A percentile compares a stretch with the other conserved stretches of the same genome.
Conservation (phyloP, 37 sponge, comb jelly and placozoan species). For the Beroe forskalii region DNA sequence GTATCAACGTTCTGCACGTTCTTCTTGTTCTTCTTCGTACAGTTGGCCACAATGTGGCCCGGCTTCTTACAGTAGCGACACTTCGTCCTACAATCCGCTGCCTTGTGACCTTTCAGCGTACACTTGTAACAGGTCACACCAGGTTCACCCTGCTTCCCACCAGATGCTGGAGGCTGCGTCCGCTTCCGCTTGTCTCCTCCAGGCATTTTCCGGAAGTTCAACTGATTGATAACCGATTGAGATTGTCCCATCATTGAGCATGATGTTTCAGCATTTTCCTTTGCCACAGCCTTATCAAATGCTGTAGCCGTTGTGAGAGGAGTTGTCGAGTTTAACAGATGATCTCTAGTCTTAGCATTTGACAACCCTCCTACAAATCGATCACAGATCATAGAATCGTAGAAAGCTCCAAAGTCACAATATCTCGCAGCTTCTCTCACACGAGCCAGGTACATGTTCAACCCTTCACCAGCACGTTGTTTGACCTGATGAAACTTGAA, state of each 20-base stretch:
- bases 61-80: background rate
- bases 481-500: constrained; percentile 1
- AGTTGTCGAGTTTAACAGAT: background rate
- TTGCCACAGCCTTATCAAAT: background rate
- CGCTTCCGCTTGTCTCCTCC: background rate
- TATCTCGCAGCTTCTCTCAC: background rate
- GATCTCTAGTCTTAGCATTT: background rate
- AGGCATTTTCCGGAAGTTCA: background rate
- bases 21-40: background rate
- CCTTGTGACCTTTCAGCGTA: background rate
- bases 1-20: background rate
- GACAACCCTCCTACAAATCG: background rate
- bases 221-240: background rate
- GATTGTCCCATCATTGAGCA: background rate
- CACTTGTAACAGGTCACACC: constrained; percentile 6
- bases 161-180: background rate
- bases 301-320: background rate
- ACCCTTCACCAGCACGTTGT: background rate
- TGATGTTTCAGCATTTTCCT: background rate
- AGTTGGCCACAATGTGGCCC: constrained; percentile 11
- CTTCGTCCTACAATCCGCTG: background rate
- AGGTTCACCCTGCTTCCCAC: background rate
- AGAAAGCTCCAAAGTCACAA: constrained; percentile 14
- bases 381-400: background rate
- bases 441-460: background rate